Evolutionary conservation across 1,140 invertebrate species (phyloP).

Genomic region (Leptinotarsa undecemlineata): DNA sequence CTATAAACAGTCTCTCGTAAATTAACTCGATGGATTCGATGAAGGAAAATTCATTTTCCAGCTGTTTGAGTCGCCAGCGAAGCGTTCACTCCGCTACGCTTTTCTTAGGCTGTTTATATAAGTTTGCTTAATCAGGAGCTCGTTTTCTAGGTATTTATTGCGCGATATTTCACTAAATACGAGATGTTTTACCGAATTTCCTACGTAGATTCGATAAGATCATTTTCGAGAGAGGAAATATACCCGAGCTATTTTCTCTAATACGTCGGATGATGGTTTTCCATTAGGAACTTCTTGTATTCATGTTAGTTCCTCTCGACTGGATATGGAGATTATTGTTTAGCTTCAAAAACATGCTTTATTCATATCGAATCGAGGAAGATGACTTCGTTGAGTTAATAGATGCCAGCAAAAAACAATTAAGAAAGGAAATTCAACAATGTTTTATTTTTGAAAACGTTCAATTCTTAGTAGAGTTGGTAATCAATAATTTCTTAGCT

Average conservation of each 20-base stretch:
- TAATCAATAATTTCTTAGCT: too few species aligned
- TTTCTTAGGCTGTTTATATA: slow-evolving; percentile 41
- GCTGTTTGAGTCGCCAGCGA: slow-evolving; percentile 54
- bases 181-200: slow-evolving; percentile 23
- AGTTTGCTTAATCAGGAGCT: slow-evolving; percentile 43
- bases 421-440: too few species aligned
- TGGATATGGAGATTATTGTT: slow-evolving; percentile 18
- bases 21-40: slow-evolving; percentile 56
- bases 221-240: slow-evolving; percentile 21
- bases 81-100: slow-evolving; percentile 41
- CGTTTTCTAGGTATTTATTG: slow-evolving; percentile 41
- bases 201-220: slow-evolving; percentile 20
- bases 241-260: slow-evolving; percentile 19
- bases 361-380: neutral
- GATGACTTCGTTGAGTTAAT: neutral
- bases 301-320: slow-evolving; percentile 12
- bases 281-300: slow-evolving; percentile 25
- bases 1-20: slow-evolving; percentile 56
- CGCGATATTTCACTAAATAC: slow-evolving; percentile 25
- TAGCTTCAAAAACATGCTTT: neutral
- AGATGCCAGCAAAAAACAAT: too few species aligned
- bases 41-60: slow-evolving; percentile 57
- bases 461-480: too few species aligned
- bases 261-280: slow-evolving; percentile 20
- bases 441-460: too few species aligned